Evolutionary conservation across 1,140 invertebrate genomes (phyloP).

Genomic region (Trachymyrmex septentrionalis): DNA sequence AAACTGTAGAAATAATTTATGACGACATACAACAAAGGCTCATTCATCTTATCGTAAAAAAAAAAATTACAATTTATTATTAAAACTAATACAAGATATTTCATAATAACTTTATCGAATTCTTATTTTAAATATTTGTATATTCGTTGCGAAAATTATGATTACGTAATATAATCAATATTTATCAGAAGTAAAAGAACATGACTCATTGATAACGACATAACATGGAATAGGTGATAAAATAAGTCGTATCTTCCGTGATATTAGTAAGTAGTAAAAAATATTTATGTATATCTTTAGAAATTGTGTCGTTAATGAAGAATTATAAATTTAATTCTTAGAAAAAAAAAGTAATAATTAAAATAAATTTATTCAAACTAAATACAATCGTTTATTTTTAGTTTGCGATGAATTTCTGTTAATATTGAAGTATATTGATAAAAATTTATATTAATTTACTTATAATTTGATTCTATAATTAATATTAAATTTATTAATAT

Average conservation of each 20-base stretch:
- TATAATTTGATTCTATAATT: neutral
- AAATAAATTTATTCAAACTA: conserved; percentile 7
- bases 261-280: neutral
- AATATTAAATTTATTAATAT: too few relatives aligned
- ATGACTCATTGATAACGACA: neutral
- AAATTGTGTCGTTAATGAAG: too few relatives aligned
- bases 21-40: too few relatives aligned
- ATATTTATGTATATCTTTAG: too few relatives aligned
- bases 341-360: neutral
- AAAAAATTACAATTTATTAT: too few relatives aligned
- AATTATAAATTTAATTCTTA: too few relatives aligned
- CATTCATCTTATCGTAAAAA: too few relatives aligned
- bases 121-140: neutral
- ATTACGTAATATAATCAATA: neutral
- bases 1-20: too few relatives aligned
- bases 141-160: neutral
- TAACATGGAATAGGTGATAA: conserved; percentile 24
- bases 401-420: neutral
- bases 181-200: conserved; percentile 1
- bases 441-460: neutral
- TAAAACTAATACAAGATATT: neutral
- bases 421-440: neutral
- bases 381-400: neutral
- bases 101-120: neutral
- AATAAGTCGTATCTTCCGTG: neutral